These are phyloP conservation scores for Eupithecia inturbata DNA, from an alignment of 2,888 invertebrate genomes.

Conservation along the genomic window DNA sequence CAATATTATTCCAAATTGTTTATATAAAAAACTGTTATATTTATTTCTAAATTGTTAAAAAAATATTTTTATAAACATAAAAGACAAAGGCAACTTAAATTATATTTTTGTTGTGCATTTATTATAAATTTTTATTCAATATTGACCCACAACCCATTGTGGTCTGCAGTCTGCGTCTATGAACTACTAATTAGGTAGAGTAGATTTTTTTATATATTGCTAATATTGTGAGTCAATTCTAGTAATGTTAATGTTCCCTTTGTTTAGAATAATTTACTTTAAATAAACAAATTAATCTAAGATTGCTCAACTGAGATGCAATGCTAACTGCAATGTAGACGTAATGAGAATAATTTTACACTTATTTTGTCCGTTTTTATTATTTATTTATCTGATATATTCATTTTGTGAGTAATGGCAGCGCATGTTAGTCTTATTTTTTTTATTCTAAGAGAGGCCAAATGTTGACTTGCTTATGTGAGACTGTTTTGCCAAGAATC, in stretches of 20 bases:
- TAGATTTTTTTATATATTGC: constrained; percentile 74
- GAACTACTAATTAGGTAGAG: constrained; percentile 67
- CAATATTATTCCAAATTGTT: constrained; percentile 83
- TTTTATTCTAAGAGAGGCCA: constrained; percentile 84
- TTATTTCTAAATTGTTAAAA: constrained; percentile 83
- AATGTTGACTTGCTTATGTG: constrained; percentile 85
- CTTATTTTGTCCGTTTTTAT: constrained; percentile 73
- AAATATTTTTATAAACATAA: constrained; percentile 80
- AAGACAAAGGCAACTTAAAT: constrained; percentile 83
- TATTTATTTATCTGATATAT: constrained; percentile 78
- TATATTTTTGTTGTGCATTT: constrained; percentile 84
- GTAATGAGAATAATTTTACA: constrained; percentile 71
- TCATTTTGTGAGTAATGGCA: constrained; percentile 81
- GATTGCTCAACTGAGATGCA: constrained; percentile 83
- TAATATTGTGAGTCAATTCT: constrained; percentile 83
- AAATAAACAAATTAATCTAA: constrained; percentile 77
- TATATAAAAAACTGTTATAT: constrained; percentile 68
- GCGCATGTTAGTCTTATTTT: constrained; percentile 83
- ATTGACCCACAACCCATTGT: constrained; percentile 76
- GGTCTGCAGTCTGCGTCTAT: constrained; percentile 77
- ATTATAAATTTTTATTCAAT: constrained; percentile 77
- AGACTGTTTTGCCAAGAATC: constrained; percentile 85
- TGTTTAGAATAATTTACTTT: constrained; percentile 79
- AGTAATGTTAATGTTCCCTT: constrained; percentile 80
- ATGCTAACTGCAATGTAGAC: constrained; percentile 80